These are phyloP conservation scores for Cephus pulcher DNA, from an alignment of 2,888 invertebrate species.

Conservation along the genomic window DNA sequence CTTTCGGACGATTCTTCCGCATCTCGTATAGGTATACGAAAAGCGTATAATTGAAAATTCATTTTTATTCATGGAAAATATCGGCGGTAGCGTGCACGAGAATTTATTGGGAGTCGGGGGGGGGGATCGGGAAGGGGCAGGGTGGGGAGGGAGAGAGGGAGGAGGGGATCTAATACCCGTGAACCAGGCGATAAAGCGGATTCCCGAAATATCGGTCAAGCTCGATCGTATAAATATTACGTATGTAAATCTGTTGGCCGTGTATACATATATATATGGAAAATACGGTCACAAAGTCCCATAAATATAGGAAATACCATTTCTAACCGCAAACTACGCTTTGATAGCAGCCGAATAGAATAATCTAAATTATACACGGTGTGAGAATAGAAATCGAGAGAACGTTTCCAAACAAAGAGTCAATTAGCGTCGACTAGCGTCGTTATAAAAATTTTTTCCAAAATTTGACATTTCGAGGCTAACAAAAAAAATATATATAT, in stretches of 20 bases:
- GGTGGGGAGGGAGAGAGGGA: too few relatives aligned
- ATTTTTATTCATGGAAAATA: neutral
- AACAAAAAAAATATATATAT: neutral
- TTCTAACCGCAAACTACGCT: neutral
- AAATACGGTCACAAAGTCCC: neutral
- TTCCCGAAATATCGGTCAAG: neutral
- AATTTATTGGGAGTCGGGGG: neutral
- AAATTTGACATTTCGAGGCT: neutral
- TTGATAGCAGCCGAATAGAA: neutral
- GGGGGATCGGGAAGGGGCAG: too few relatives aligned
- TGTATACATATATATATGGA: neutral
- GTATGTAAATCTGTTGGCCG: neutral
- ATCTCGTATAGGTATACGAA: neutral
- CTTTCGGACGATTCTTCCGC: neutral
- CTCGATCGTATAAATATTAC: neutral
- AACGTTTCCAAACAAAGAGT: neutral
- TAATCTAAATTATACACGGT: neutral
- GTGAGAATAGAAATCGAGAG: neutral
- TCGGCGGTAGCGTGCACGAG: neutral
- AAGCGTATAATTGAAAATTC: neutral
- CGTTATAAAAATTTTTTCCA: neutral
- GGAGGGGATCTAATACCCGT: neutral
- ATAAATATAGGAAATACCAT: neutral
- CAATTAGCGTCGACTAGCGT: neutral
- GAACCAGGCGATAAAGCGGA: neutral